Conservation (phyloP, 2,797 vertebrate genomes). For the Pseudochirops cupreus region DNA sequence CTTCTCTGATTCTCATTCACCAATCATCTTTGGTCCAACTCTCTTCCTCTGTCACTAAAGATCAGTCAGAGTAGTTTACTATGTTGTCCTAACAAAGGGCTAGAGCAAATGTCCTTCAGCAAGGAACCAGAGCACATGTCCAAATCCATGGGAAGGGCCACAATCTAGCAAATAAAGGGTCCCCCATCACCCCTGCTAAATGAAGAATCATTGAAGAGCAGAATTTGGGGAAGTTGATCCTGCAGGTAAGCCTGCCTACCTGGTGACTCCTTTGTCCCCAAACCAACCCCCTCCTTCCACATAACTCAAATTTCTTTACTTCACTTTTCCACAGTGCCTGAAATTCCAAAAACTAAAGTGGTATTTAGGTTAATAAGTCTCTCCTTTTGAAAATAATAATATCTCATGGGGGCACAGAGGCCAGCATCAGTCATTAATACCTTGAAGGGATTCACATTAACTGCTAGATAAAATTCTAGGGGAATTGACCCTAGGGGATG, state of each 20-base stretch:
- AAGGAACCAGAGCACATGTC: background rate
- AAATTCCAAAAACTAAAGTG: background rate
- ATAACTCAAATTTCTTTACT: background rate
- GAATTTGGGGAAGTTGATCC: background rate
- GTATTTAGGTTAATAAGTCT: background rate
- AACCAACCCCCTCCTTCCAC: background rate
- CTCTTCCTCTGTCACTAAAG: background rate
- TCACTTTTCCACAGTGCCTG: background rate
- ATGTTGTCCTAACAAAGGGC: background rate
- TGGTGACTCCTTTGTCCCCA: background rate
- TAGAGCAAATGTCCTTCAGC: background rate
- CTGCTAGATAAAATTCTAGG: background rate
- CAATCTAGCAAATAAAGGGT: background rate
- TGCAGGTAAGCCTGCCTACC: background rate
- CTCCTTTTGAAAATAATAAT: background rate
- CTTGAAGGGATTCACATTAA: background rate
- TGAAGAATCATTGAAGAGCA: background rate
- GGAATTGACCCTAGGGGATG: background rate
- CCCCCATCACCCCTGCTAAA: background rate
- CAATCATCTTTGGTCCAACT: background rate
- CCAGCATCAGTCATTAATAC: background rate
- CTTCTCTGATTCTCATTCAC: background rate
- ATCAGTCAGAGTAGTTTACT: background rate
- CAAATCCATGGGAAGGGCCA: background rate
- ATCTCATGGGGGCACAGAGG: background rate